Percentiles rank a stretch among this genome's conserved stretches.
These are phyloP conservation scores for Prinia subflava DNA, from an alignment of 2,113 vertebrate species.

Conservation along the genomic window DNA sequence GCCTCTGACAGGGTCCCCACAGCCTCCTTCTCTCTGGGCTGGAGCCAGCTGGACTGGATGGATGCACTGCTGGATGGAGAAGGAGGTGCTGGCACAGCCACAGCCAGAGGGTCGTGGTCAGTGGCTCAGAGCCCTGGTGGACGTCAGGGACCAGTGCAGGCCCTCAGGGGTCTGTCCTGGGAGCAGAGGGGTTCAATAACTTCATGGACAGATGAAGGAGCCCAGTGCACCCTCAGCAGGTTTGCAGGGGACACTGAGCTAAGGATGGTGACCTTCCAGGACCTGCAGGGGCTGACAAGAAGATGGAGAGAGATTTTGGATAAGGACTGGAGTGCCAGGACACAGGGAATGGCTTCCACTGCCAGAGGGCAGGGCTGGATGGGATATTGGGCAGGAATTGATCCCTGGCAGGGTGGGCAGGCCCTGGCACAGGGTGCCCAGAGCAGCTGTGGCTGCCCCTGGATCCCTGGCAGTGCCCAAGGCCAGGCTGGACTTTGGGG, in stretches of 20 bases:
- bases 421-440: background rate
- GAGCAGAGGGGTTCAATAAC: background rate
- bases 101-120: background rate
- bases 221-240: background rate
- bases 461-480: background rate
- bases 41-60: background rate
- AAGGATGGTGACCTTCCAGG: too few species aligned
- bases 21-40: background rate
- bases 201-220: background rate
- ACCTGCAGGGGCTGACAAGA: background rate
- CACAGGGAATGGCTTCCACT: background rate
- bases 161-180: background rate
- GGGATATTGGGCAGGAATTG: background rate
- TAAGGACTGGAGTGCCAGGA: accelerated
- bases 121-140: background rate
- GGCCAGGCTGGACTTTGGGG: background rate
- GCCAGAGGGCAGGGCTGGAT: background rate
- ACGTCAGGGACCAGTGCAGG: background rate
- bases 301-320: background rate
- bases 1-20: background rate
- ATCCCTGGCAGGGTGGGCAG: background rate
- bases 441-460: background rate
- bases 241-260: background rate
- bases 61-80: background rate
- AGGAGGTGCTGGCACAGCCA: background rate